Evolutionary conservation across 2,113 vertebrate genomes (phyloP).

Genomic region (Smithornis capensis): DNA sequence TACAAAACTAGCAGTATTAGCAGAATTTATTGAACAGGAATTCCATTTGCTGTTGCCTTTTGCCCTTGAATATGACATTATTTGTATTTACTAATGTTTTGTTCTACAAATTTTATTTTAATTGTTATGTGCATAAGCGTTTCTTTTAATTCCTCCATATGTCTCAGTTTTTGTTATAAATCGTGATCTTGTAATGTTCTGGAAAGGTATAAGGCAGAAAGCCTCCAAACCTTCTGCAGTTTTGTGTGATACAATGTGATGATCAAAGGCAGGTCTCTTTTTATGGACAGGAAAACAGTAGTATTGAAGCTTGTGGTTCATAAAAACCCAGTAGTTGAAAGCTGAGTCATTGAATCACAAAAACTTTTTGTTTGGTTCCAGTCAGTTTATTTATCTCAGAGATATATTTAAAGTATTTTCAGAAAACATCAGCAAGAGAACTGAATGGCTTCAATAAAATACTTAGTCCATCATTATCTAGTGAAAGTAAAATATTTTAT

Average conservation of each 20-base stretch:
- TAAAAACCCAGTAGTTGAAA: not conserved
- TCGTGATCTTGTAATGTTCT: not conserved
- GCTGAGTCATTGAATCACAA: not conserved
- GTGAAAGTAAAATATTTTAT: not conserved
- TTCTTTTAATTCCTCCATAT: not conserved
- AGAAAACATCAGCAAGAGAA: not conserved
- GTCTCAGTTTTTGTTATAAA: not conserved
- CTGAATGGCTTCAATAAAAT: not conserved
- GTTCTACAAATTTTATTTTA: not conserved
- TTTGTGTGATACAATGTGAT: not conserved
- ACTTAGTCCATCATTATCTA: not conserved
- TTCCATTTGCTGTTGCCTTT: not conserved
- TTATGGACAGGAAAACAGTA: not conserved
- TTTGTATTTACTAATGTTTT: not conserved
- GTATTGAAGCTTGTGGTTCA: not conserved
- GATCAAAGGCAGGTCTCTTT: not conserved
- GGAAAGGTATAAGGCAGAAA: not conserved
- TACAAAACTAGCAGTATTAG: not conserved
- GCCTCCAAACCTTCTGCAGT: not conserved
- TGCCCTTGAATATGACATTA: not conserved
- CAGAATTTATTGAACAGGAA: not conserved
- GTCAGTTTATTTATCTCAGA: not conserved
- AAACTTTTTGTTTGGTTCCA: not conserved
- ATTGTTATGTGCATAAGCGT: not conserved
- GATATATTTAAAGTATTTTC: not conserved